A percentile compares a stretch with the other conserved stretches of the same genome.
Conservation (phyloP, 2,797 vertebrate species). For the Gobio occitaniae region DNA sequence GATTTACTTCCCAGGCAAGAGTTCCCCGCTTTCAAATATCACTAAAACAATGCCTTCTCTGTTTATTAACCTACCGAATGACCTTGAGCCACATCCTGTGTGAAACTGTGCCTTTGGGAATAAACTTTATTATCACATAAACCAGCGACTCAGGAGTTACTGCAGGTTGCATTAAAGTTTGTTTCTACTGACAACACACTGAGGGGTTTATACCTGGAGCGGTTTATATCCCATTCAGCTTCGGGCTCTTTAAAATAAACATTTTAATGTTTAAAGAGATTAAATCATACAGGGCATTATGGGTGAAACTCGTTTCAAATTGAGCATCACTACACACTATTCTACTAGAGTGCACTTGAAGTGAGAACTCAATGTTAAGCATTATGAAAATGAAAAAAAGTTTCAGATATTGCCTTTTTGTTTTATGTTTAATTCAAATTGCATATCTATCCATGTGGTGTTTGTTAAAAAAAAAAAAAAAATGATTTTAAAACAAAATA, state of each 20-base stretch:
- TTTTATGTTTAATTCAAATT: neutral
- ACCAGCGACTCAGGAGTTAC: neutral
- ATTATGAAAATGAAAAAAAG: neutral
- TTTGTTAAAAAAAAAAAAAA: neutral
- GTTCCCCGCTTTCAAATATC: constrained; percentile 21
- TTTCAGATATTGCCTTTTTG: neutral
- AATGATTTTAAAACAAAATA: no score
- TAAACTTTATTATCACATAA: constrained; percentile 34
- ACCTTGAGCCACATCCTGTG: constrained; percentile 34
- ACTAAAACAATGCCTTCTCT: constrained; percentile 26
- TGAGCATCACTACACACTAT: neutral
- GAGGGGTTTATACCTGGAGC: neutral
- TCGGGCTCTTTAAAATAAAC: neutral
- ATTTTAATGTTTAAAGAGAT: constrained; percentile 9
- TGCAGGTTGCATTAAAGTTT: constrained; percentile 4
- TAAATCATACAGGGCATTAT: neutral
- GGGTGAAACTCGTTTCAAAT: neutral
- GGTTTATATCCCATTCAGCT: neutral
- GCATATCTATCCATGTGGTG: neutral
- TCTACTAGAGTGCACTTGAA: neutral
- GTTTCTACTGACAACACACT: constrained; percentile 11
- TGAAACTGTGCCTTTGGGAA: constrained; percentile 18
- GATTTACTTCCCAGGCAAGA: constrained; percentile 15
- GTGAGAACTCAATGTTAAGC: neutral
- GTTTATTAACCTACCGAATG: constrained; percentile 6